Evolutionary conservation across 2,797 vertebrate species (phyloP).

Genomic region (Amphiprion clarkii): DNA sequence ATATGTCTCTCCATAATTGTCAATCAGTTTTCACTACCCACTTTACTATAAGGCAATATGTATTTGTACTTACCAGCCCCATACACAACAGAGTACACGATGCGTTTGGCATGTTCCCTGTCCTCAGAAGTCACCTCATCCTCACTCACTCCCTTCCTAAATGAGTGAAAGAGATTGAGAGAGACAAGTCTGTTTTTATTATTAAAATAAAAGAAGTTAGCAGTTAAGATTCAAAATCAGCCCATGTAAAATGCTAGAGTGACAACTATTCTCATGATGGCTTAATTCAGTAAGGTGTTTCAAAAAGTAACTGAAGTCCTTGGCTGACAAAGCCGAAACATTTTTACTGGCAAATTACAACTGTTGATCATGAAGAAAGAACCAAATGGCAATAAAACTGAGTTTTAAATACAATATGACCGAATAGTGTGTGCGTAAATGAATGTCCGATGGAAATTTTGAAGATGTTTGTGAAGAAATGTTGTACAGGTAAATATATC

Average conservation of each 20-base stretch:
- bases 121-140: slow-evolving; percentile 84
- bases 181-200: neutral
- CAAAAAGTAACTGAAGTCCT: no score
- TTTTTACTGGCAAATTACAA: neutral
- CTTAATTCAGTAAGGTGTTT: no score
- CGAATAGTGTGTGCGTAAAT: no score
- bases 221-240: neutral
- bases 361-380: no score
- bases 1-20: neutral
- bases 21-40: neutral
- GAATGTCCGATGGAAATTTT: no score
- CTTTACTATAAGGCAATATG: neutral
- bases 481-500: no score
- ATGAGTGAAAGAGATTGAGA: slow-evolving; percentile 25
- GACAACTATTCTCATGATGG: no score
- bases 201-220: neutral
- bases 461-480: no score
- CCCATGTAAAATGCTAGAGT: neutral
- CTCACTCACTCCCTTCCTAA: slow-evolving; percentile 88
- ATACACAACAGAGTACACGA: slow-evolving; percentile 92
- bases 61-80: slow-evolving; percentile 88
- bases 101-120: slow-evolving; percentile 91
- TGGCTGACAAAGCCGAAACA: neutral
- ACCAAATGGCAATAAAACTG: no score
- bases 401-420: no score